These are phyloP conservation scores for Podilymbus podiceps DNA, from an alignment of 2,113 vertebrate species.

Conservation along the genomic window DNA sequence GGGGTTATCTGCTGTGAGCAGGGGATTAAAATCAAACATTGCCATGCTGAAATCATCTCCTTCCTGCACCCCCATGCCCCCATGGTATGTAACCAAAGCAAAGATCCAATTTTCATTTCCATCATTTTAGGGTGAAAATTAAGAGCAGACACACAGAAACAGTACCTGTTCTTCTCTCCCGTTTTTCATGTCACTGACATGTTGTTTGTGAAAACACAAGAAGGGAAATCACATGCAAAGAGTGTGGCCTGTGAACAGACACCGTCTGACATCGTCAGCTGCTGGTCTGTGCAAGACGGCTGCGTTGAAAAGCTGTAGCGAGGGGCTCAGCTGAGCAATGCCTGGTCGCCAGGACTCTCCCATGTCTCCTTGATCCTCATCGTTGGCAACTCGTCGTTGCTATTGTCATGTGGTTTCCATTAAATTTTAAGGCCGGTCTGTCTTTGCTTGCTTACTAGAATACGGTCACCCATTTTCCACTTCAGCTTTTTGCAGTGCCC, in stretches of 20 bases:
- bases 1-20: background rate
- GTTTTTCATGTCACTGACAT: background rate
- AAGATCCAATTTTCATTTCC: background rate
- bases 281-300: background rate
- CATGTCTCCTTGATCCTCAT: background rate
- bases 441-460: background rate
- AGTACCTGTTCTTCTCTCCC: background rate
- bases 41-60: background rate
- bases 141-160: background rate
- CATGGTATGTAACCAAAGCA: background rate
- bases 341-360: background rate
- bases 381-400: background rate
- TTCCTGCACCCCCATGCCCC: background rate
- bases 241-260: background rate
- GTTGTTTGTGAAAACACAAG: background rate
- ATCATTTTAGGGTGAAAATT: background rate
- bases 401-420: background rate
- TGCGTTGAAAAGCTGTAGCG: background rate
- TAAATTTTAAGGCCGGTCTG: background rate
- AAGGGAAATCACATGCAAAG: background rate
- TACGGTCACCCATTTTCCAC: background rate
- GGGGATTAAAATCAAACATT: background rate
- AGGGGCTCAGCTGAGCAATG: background rate
- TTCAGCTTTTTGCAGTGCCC: background rate
- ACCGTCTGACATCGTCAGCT: background rate